Conservation (phyloP, 2,888 invertebrate genomes). For the Graphium colonna region DNA sequence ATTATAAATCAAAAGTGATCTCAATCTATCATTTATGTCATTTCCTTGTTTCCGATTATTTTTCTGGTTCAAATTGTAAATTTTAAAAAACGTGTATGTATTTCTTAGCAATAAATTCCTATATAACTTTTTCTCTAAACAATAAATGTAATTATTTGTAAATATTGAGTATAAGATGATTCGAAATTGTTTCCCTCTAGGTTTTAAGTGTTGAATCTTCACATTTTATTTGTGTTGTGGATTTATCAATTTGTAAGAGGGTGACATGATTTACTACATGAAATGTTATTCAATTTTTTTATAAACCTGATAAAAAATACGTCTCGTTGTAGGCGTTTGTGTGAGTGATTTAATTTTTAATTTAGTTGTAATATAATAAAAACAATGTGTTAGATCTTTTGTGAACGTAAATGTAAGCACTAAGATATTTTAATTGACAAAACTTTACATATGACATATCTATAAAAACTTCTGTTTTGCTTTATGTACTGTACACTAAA, state of each 20-base stretch:
- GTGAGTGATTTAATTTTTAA: conserved; percentile 39
- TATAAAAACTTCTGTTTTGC: conserved; percentile 29
- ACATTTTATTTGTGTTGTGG: conserved; percentile 66
- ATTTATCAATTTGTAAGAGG: conserved; percentile 30
- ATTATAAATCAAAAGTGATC: not conserved
- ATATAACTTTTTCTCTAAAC: not conserved
- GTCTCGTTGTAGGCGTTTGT: conserved; percentile 48
- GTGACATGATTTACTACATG: conserved; percentile 12
- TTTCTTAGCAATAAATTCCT: not conserved
- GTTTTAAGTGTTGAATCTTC: conserved; percentile 62
- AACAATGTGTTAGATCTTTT: conserved; percentile 46
- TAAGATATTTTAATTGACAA: conserved; percentile 51
- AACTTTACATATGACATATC: conserved; percentile 48
- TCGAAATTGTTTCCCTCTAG: conserved; percentile 47
- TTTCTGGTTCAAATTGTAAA: not conserved
- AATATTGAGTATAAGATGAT: conserved; percentile 50
- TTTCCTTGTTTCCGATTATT: not conserved
- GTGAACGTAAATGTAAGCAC: conserved; percentile 35
- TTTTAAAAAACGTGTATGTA: not conserved
- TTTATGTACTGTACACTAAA: conserved; percentile 17
- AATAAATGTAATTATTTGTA: conserved; percentile 39
- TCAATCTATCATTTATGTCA: not conserved
- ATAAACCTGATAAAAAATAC: conserved; percentile 7
- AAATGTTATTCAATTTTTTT: not conserved
- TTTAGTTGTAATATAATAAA: conserved; percentile 49